Evolutionary conservation across 2,888 invertebrate species (phyloP), one percentile per base, ranked within the genome.

Genomic region (Chloromyia formosa): DNA sequence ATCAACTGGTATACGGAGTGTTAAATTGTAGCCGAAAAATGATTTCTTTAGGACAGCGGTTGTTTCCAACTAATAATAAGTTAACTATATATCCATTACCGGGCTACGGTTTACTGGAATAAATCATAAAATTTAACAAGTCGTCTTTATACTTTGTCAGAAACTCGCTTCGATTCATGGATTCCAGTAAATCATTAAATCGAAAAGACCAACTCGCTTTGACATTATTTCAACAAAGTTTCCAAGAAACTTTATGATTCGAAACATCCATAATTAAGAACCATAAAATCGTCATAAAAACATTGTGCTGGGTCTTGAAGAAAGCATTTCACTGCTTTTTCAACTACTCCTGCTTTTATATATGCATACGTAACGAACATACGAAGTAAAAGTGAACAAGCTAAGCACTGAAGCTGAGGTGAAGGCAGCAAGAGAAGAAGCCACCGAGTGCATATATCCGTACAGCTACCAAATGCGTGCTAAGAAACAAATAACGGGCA

Each of bases 211-310:
- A 62, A 62, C 40, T 35, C 16, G n/a, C 62, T n/a, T 62, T 49
- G 49, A 66, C 27, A 42, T 71, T 20, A 58, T 71, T 16, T 40
- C 56, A 71, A 71, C 56, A 71, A 73, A 60, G 53, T 60, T 61
- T 49, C 73, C 27, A 73, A 64, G 53, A 35, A 62, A 74, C 45
- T 74, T 64, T 74, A 74, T 74, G 73, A 74, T 74, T 35, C 54
- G 73, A 74, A 62, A 62, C 73, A 62, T 74, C 54, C 64, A 74
- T 74, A 74, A 74, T 74, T 64, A 74, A 74, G 62, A 61, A 16
- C 49, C 56, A 74, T 74, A 74, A 74, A 74, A 74, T 54, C 14
- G 64, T 53, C 54, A 53, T 74, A 74, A 73, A 35, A 73, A 74
- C 73, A 62, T 74, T 74, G 62, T 74, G 54, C 40, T 45, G 9